Base-by-base conservation (phyloP, 2,888 invertebrate genomes). In the Brenthis daphne region DNA sequence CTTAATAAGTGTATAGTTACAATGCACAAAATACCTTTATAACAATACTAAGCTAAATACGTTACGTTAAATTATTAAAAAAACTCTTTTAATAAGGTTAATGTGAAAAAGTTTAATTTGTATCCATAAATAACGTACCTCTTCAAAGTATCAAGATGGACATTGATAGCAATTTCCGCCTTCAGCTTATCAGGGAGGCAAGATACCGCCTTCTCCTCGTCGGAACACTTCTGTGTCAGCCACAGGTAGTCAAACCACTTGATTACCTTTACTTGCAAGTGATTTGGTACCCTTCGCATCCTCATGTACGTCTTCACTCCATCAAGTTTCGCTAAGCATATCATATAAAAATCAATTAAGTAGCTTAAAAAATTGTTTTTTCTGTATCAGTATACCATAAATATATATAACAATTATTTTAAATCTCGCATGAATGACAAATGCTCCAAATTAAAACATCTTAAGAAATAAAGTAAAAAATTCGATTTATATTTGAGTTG, bases 191-290 rank as follows among this genome's bases (percentile, higher is more conserved):
- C 99, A 91, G 98, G 98, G 84, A 98, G 95, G 93, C 98, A 98
- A 84, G 97, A 97, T 79, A 98, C 98, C 69, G 98, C 98, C 88
- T 96, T 96, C 89, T 99, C 99, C 89, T 99, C 99, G 87, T 99
- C 98, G 33, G 98, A 98, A 86, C 98, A 98, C 93, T 99, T 99
- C 94, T 99, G 99, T 77, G 98, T 98, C 83, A 99, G 95, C 99
- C 99, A 99, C 82, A 99, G 94, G 90, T 99, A 99, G 94, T 99
- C 99, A 93, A 99, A 99, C 99, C 99, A 99, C 91, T 98, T 98
- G 92, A 99, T 99, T 68, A 93, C 99, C 91, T 99, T 98, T 82
- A 98, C 97, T 90, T 99, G 99, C 72, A 99, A 94, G 89, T 98
- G 97, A 80, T 96, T 96, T 54, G 99, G 99, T 76, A 99, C 99